Percentiles rank a stretch among this genome's conserved stretches.
Evolutionary conservation across 2,888 invertebrate species (phyloP).

Genomic region (Artemia sp.): DNA sequence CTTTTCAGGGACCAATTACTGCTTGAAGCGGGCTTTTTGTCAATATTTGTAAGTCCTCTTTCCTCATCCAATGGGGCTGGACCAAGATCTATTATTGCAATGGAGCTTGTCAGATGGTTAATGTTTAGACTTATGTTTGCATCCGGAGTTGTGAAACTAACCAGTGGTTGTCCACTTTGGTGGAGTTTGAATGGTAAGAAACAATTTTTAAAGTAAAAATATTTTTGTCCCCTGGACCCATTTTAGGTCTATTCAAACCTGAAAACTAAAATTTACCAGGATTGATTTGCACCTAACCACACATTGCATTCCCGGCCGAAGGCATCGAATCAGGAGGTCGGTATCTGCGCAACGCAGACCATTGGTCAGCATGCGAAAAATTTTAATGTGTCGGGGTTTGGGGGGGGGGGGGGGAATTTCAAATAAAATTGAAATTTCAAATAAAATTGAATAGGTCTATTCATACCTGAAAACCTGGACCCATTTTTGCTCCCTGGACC

Average conservation of each 20-base stretch:
- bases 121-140: slow-evolving; percentile 53
- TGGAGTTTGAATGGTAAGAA: slow-evolving; percentile 51
- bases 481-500: too few relatives aligned
- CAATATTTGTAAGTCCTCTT: slow-evolving; percentile 49
- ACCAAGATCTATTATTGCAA: slow-evolving; percentile 34
- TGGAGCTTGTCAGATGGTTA: slow-evolving; percentile 54
- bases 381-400: too few relatives aligned
- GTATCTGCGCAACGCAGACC: too few relatives aligned
- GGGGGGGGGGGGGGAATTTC: too few relatives aligned
- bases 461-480: too few relatives aligned
- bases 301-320: too few relatives aligned
- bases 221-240: not conserved
- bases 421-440: too few relatives aligned
- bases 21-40: slow-evolving; percentile 52
- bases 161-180: slow-evolving; percentile 54
- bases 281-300: too few relatives aligned
- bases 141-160: slow-evolving; percentile 50
- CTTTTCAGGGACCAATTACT: slow-evolving; percentile 48
- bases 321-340: too few relatives aligned
- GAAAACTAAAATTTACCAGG: not conserved
- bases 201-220: not conserved
- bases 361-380: too few relatives aligned
- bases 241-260: too few relatives aligned
- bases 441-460: too few relatives aligned
- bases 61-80: slow-evolving; percentile 27